These are phyloP conservation scores for Loris lydekkerianus DNA, from an alignment of 2,797 vertebrate genomes.

Conservation along the genomic window DNA sequence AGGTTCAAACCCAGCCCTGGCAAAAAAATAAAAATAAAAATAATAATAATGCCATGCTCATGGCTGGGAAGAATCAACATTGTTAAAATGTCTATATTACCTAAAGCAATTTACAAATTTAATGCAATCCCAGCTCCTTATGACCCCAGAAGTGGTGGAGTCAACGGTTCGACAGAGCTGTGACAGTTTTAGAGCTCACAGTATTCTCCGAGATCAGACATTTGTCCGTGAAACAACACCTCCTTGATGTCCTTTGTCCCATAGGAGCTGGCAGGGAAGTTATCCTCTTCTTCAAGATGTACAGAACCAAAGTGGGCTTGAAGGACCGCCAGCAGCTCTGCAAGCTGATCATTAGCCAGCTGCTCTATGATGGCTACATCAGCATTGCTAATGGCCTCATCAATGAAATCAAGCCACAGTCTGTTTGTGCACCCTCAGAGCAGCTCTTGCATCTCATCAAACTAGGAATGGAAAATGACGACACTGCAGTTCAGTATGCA, in stretches of 20 bases:
- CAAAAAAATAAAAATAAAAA: too few relatives aligned
- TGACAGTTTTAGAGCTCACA: not conserved
- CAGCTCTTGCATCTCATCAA: slow-evolving; percentile 99
- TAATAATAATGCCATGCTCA: too few relatives aligned
- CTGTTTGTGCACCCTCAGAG: slow-evolving; percentile 96
- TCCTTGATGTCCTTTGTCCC: not conserved
- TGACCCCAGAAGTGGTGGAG: slow-evolving; percentile 47
- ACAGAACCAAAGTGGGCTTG: slow-evolving; percentile 96
- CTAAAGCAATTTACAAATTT: too few relatives aligned
- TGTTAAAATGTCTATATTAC: too few relatives aligned
- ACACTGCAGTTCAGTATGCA: slow-evolving; percentile 96
- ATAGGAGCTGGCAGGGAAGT: slow-evolving; percentile 79
- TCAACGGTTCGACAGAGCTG: not conserved
- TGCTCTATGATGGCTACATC: slow-evolving; percentile 97
- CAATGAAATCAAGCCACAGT: slow-evolving; percentile 96
- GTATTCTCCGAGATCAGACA: not conserved
- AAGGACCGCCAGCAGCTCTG: slow-evolving; percentile 98
- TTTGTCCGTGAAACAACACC: not conserved
- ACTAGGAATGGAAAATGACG: slow-evolving; percentile 94
- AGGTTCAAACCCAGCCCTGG: too few relatives aligned
- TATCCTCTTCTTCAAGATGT: slow-evolving; percentile 90
- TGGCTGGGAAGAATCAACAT: too few relatives aligned
- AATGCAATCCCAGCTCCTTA: not conserved
- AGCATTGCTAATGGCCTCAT: slow-evolving; percentile 97
- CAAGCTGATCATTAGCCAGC: slow-evolving; percentile 97